Evolutionary conservation across 92 coral and sea anemone species (phyloP).

Genomic region (Epizoanthus fatuus): DNA sequence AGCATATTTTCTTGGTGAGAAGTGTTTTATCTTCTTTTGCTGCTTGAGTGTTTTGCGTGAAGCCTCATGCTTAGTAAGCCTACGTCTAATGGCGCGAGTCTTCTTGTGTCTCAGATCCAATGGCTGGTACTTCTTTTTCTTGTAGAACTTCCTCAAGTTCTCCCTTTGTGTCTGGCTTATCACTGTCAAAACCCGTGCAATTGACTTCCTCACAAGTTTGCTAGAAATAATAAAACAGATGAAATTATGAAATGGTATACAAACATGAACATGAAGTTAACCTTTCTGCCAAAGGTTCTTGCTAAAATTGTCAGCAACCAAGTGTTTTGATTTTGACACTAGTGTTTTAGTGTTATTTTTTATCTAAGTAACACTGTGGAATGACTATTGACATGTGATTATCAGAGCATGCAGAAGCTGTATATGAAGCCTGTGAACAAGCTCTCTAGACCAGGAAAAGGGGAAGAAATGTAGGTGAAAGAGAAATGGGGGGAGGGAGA

Average conservation of each 20-base stretch:
- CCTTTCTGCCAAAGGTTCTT: too few species aligned
- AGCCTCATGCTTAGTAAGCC: constrained; percentile 93
- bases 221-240: constrained; percentile 44
- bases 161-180: constrained; percentile 98
- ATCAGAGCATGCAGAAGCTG: too few species aligned
- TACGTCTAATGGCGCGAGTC: constrained; percentile 96
- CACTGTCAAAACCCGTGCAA: constrained; percentile 97
- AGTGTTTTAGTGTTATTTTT: too few species aligned
- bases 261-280: too few species aligned
- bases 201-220: constrained; percentile 94
- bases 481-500: too few species aligned
- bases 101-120: constrained; percentile 95
- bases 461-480: too few species aligned
- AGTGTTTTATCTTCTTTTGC: constrained; percentile 95
- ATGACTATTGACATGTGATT: too few species aligned
- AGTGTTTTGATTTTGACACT: too few species aligned
- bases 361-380: too few species aligned
- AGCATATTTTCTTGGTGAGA: constrained; percentile 96
- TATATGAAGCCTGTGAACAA: too few species aligned
- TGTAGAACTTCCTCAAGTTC: constrained; percentile 95
- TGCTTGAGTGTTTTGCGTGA: constrained; percentile 87
- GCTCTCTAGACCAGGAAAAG: too few species aligned
- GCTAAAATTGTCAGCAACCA: too few species aligned
- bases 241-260: background rate
- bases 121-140: constrained; percentile 95